Conservation (phyloP, 2,797 vertebrate genomes). For the Uromys caudimaculatus region DNA sequence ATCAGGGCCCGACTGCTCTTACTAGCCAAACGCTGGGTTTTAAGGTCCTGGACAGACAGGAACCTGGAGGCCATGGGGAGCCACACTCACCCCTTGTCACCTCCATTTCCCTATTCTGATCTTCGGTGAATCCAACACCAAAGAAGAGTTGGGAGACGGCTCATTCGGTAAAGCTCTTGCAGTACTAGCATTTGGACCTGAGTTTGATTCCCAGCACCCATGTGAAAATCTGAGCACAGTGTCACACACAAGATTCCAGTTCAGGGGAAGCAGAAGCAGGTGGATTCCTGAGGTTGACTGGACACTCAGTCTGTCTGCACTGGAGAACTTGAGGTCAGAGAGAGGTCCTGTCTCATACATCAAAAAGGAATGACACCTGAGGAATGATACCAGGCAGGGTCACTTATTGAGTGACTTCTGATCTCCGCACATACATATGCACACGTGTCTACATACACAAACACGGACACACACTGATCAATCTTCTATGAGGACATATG, state of each 20-base stretch:
- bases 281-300: neutral
- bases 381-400: neutral
- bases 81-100: fast-evolving
- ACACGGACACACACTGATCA: neutral
- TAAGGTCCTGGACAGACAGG: neutral
- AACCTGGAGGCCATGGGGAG: neutral
- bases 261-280: neutral
- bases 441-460: neutral
- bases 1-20: neutral
- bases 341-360: neutral
- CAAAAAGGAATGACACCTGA: neutral
- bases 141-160: neutral
- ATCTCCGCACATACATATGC: neutral
- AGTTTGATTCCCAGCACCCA: neutral
- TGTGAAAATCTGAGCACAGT: neutral
- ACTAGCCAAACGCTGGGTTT: neutral
- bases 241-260: neutral
- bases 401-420: neutral
- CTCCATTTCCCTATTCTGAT: neutral
- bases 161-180: neutral
- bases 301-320: neutral
- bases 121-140: neutral
- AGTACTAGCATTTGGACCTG: neutral
- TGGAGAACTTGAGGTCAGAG: neutral
- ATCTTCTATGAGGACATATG: fast-evolving